Evolutionary conservation across 2,113 vertebrate genomes (phyloP).

Genomic region (Protobothrops mucrosquamatus): DNA sequence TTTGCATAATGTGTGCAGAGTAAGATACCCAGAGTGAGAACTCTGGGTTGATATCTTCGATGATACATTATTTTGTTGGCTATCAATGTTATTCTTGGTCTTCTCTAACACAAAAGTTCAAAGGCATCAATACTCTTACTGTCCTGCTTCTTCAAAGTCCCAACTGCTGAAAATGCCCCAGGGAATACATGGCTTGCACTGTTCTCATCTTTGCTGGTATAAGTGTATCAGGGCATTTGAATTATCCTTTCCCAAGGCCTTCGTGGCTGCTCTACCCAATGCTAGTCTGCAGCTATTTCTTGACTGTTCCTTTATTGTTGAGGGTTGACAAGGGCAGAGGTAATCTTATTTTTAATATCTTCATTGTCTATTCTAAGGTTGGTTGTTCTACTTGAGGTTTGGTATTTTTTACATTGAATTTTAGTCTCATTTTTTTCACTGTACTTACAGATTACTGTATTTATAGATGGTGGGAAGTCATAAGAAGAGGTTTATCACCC

Average conservation of each 20-base stretch:
- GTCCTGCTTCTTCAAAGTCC: neutral
- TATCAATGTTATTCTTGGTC: neutral
- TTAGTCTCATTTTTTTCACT: neutral
- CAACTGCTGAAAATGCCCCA: neutral
- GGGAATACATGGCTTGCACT: neutral
- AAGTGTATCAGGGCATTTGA: neutral
- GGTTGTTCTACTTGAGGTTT: neutral
- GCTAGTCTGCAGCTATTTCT: neutral
- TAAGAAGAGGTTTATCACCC: neutral
- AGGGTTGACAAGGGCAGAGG: neutral
- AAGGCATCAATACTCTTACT: neutral
- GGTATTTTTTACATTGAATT: neutral
- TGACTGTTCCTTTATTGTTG: neutral
- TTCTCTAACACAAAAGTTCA: neutral
- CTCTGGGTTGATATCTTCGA: neutral
- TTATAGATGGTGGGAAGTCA: neutral
- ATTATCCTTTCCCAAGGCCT: neutral
- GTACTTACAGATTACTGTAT: neutral
- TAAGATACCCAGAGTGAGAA: neutral
- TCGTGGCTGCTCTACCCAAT: neutral
- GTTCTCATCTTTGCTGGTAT: no score
- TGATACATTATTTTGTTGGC: neutral
- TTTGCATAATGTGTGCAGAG: neutral
- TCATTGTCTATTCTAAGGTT: neutral
- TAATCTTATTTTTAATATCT: neutral